A percentile compares a stretch with the other conserved stretches of the same genome.
These are phyloP conservation scores for Xerus rutilus DNA, from an alignment of 2,797 vertebrate species.

Conservation along the genomic window DNA sequence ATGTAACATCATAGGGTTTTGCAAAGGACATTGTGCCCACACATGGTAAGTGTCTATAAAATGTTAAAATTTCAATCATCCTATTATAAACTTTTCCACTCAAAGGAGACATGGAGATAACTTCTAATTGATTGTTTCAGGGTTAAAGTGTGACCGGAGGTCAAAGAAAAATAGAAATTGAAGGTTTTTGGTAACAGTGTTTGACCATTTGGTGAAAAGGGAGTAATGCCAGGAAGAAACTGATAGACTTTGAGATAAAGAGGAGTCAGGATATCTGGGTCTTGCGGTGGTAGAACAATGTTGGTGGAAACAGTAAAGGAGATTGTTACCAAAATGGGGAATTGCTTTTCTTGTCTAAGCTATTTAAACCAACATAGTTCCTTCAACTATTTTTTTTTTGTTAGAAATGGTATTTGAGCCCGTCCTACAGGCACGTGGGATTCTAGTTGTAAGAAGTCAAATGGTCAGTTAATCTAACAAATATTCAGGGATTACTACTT, in stretches of 20 bases:
- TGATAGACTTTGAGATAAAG: background rate
- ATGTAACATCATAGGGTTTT: slow-evolving; percentile 26
- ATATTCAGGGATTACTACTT: slow-evolving; percentile 18
- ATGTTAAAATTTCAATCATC: slow-evolving; percentile 56
- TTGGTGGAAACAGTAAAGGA: background rate
- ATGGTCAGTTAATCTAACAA: background rate
- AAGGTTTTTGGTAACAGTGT: slow-evolving; percentile 52
- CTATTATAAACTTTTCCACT: slow-evolving; percentile 37
- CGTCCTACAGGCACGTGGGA: background rate
- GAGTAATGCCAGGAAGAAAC: slow-evolving; percentile 21
- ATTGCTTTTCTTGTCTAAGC: slow-evolving; percentile 34
- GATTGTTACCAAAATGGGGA: background rate
- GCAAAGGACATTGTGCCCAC: background rate
- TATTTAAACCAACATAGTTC: background rate
- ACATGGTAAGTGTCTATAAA: slow-evolving; percentile 13
- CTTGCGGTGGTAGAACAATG: background rate
- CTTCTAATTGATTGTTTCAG: slow-evolving; percentile 54
- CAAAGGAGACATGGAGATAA: slow-evolving; percentile 47
- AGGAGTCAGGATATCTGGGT: background rate
- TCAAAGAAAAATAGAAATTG: slow-evolving; percentile 63
- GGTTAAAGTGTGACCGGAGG: slow-evolving; percentile 13
- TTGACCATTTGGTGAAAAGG: slow-evolving; percentile 52
- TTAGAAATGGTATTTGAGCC: slow-evolving; percentile 9
- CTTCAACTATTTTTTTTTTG: slow-evolving; percentile 22
- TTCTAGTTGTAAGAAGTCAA: slow-evolving; percentile 54